Evolutionary conservation across 2,113 vertebrate genomes (phyloP).

Genomic region (Osmerus eperlanus): DNA sequence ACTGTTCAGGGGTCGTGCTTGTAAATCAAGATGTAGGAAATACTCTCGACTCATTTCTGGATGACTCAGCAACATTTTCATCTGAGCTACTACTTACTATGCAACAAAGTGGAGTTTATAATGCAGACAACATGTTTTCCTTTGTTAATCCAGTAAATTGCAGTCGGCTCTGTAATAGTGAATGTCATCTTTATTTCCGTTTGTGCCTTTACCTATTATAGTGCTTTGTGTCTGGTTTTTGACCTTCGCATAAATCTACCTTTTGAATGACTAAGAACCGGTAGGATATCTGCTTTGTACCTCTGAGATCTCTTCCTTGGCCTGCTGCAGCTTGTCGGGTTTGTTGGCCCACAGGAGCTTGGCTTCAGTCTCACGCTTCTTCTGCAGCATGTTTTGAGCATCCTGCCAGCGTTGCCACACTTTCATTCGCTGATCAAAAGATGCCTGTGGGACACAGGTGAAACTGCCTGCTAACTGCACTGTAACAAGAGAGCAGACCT

Average conservation of each 20-base stretch:
- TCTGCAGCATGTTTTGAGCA: conserved; percentile 85
- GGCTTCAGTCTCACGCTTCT: conserved; percentile 92
- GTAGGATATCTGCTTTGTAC: conserved; percentile 55
- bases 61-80: too few relatives aligned
- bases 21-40: too few relatives aligned
- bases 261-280: not conserved
- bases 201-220: not conserved
- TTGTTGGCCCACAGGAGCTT: conserved; percentile 97
- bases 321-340: conserved; percentile 94
- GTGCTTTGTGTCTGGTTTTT: not conserved
- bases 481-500: too few relatives aligned
- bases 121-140: not conserved
- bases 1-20: too few relatives aligned
- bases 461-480: too few relatives aligned
- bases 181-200: not conserved
- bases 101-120: conserved; percentile 2
- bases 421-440: conserved; percentile 97
- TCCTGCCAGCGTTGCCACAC: conserved; percentile 98
- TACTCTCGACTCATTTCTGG: too few relatives aligned
- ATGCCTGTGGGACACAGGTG: conserved; percentile 71
- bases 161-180: not conserved
- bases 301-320: conserved; percentile 94
- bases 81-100: too few relatives aligned
- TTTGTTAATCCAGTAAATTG: not conserved
- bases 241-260: too few relatives aligned